These are phyloP conservation scores for Melanophora roralis DNA, from an alignment of 2,888 invertebrate species.

Conservation along the genomic window DNA sequence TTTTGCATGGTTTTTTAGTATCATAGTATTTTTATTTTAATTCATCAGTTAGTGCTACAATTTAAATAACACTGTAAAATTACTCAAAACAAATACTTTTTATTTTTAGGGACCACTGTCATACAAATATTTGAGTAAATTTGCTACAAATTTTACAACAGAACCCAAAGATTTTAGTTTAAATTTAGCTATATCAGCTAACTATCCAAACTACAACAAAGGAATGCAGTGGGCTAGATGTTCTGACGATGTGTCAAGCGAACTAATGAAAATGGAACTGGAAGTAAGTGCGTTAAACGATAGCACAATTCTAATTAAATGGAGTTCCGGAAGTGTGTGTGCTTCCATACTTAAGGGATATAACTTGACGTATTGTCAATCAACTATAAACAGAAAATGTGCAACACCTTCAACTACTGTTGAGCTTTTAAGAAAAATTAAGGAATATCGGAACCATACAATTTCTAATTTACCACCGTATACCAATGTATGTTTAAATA, in stretches of 20 bases:
- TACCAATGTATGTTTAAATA: conserved; percentile 84
- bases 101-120: conserved; percentile 79
- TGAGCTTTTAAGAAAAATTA: conserved; percentile 37
- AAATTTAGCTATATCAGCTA: conserved; percentile 87
- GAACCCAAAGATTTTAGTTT: conserved; percentile 79
- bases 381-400: conserved; percentile 69
- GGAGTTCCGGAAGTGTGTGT: conserved; percentile 87
- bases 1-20: too few species aligned
- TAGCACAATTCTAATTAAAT: conserved; percentile 80
- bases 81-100: not conserved
- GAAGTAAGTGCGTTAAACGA: conserved; percentile 61
- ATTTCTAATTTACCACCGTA: conserved; percentile 83
- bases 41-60: too few species aligned
- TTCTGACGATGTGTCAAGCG: conserved; percentile 64
- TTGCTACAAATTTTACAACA: conserved; percentile 70
- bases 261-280: conserved; percentile 65
- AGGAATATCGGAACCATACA: conserved; percentile 72
- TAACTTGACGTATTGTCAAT: conserved; percentile 85
- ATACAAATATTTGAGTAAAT: conserved; percentile 78
- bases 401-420: not conserved
- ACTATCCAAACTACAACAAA: conserved; percentile 82
- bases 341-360: conserved; percentile 85
- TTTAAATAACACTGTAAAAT: too few species aligned
- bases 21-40: too few species aligned
- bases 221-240: conserved; percentile 91